Evolutionary conservation across 2,797 vertebrate genomes (phyloP), one percentile per base, ranked within the genome.

Genomic region (Scolopax bukidnonensis): DNA sequence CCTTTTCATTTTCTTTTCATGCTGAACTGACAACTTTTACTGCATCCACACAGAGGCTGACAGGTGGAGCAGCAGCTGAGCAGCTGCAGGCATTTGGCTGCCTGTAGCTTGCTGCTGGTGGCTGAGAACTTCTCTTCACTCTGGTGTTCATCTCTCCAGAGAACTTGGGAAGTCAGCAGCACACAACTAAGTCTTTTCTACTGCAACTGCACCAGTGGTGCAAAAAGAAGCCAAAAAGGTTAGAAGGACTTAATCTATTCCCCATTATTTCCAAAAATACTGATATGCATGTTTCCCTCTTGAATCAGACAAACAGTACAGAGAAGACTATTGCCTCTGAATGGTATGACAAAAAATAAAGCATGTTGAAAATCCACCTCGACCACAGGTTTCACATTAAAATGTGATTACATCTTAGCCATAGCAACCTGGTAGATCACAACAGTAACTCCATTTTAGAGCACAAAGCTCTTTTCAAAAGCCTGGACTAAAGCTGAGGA

Each of bases 61-160:
- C 94, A 97, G 95, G 95, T 93, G 90, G 94, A 96, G 88, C 60
- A 90, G 93, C 94, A 96, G 94, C 93, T 97, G 93, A 97, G 86
- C 77, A 90, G 92, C 96, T 97, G 92, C 93, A 96, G 95, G 95
- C 92, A 45, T 84, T 96, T 96, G 88, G 92, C 94, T 89, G 93
- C 93, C 88, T 77, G 48, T 90, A 91, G 67, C 70, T 93, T 87
- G 74, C 77, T 93, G 81, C 63, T 93, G 64, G 78, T 94, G 74
- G 84, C 36, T 0, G 4, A 84, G 70, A 92, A 82, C 63, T 79
- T 79, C 74, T 78, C 59, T 36, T 74, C 67, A 30, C 30, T 53
- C 51, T 67, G 63, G 54, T 45, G 54, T 59, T 89, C 63, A 19
- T 54, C 50, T 69, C 91, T 70, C 88, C 45, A 32, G 51, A 95